Evolutionary conservation across 2,797 vertebrate species (phyloP).

Genomic region (Hyperoplus lanceolatus): DNA sequence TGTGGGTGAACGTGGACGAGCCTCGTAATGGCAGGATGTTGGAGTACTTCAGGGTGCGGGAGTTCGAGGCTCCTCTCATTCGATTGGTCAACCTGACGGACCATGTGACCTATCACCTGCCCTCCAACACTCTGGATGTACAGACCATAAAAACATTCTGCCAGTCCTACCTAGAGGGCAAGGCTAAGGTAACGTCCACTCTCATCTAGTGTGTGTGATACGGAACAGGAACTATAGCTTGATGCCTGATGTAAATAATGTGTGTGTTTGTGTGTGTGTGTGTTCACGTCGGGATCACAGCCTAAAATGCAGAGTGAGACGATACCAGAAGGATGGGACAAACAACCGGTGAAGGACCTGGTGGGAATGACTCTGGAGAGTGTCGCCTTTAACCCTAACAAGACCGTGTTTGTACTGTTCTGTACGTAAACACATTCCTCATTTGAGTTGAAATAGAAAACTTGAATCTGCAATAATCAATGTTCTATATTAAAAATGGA

Average conservation of each 20-base stretch:
- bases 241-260: not conserved
- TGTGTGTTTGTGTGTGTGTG: conserved; percentile 30
- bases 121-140: conserved; percentile 85
- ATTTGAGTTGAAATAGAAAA: not conserved
- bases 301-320: conserved; percentile 89
- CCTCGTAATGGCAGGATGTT: conserved; percentile 88
- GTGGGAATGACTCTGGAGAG: conserved; percentile 92
- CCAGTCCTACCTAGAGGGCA: conserved; percentile 86
- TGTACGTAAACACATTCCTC: conserved; percentile 85
- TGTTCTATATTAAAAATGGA: not conserved
- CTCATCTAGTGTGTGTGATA: not conserved
- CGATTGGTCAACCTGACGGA: conserved; percentile 91
- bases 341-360: conserved; percentile 89
- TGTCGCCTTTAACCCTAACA: conserved; percentile 89
- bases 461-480: not conserved
- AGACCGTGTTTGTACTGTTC: conserved; percentile 91
- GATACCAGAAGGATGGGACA: conserved; percentile 90
- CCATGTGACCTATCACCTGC: conserved; percentile 90
- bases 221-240: not conserved
- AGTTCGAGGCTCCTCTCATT: conserved; percentile 86
- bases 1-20: conserved; percentile 89
- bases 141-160: conserved; percentile 86
- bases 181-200: conserved; percentile 86
- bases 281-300: conserved; percentile 65
- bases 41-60: conserved; percentile 90